phyloP scores from a whole-genome alignment of 2,888 invertebrate species.

The Rugalucina vietnamica region DNA sequence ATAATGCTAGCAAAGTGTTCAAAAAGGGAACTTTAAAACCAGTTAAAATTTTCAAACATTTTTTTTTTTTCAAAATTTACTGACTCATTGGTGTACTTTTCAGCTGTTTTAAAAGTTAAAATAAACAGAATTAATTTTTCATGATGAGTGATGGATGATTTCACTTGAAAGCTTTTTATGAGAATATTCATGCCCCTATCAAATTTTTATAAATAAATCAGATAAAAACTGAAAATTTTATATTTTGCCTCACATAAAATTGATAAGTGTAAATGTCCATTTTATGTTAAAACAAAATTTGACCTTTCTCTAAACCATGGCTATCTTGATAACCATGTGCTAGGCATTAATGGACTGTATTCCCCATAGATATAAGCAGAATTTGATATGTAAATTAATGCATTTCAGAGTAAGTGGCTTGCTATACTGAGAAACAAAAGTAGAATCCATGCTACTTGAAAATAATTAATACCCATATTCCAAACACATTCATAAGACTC shows the following conservation, averaged over 20 bases:
- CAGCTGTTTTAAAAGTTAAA: background rate
- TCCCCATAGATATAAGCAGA: slow-evolving; percentile 9
- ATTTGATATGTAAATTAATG: slow-evolving; percentile 17
- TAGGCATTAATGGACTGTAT: background rate
- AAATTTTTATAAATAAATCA: slow-evolving; percentile 31
- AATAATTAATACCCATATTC: too few relatives aligned
- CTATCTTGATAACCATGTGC: background rate
- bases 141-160: slow-evolving; percentile 1
- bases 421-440: background rate
- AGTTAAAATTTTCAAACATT: too few relatives aligned
- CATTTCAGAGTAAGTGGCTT: background rate
- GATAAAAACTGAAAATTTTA: slow-evolving; percentile 49
- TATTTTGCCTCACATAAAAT: slow-evolving; percentile 59
- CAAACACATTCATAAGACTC: too few relatives aligned
- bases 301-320: slow-evolving; percentile 4
- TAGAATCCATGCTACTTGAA: too few relatives aligned
- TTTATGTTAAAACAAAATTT: slow-evolving; percentile 40
- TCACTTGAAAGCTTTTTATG: slow-evolving; percentile 10
- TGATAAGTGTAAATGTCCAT: slow-evolving; percentile 59
- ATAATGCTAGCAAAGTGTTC: too few relatives aligned
- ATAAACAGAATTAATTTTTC: background rate
- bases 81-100: background rate
- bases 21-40: too few relatives aligned
- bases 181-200: slow-evolving; percentile 2
- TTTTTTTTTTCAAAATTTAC: background rate